Evolutionary conservation across 2,113 vertebrate genomes (phyloP).

Genomic region (Symphodus melops): DNA sequence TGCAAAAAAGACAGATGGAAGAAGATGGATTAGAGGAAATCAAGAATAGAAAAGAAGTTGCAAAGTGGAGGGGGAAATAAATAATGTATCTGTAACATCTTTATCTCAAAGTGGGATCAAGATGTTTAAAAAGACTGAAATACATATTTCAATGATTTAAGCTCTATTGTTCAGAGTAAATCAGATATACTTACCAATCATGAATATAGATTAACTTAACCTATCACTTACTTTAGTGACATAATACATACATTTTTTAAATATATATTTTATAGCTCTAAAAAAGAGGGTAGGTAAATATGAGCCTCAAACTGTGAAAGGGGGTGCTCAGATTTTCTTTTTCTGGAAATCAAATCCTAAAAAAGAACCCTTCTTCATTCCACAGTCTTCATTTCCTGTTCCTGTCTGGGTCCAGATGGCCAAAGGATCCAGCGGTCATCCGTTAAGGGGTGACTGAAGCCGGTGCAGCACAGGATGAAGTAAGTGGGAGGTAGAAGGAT

Average conservation of each 20-base stretch:
- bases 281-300: neutral
- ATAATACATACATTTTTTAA: no score
- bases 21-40: neutral
- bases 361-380: slow-evolving; percentile 64
- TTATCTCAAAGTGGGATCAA: no score
- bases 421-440: slow-evolving; percentile 58
- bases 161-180: no score
- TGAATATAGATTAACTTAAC: no score
- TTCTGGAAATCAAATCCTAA: slow-evolving; percentile 56
- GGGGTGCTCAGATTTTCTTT: slow-evolving; percentile 36
- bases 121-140: no score
- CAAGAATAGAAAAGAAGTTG: neutral
- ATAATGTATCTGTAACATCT: no score
- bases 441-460: slow-evolving; percentile 50
- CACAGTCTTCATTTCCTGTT: slow-evolving; percentile 79
- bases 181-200: no score
- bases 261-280: no score
- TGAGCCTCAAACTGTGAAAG: slow-evolving; percentile 43
- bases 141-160: no score
- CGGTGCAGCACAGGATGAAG: slow-evolving; percentile 38
- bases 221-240: no score
- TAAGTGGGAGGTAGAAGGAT: slow-evolving; percentile 36
- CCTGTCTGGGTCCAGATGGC: slow-evolving; percentile 65
- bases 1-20: neutral
- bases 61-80: no score